Evolutionary conservation across 1,140 invertebrate genomes (phyloP).

Genomic region (Lordiphosa stackelbergi): DNA sequence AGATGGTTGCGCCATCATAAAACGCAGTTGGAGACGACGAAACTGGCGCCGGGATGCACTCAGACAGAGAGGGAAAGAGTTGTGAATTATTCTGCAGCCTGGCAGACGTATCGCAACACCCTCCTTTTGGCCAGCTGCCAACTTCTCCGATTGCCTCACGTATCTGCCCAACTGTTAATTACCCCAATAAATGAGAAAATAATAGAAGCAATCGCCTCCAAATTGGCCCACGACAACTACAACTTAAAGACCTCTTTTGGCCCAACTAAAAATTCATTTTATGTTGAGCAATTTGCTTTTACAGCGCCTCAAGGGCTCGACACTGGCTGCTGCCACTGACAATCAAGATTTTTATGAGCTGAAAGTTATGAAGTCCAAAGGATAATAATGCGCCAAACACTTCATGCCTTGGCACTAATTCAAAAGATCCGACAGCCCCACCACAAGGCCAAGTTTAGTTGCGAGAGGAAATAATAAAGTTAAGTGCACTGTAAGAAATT

Average conservation of each 20-base stretch:
- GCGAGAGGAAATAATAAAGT: slow-evolving; percentile 23
- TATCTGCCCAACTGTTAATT: slow-evolving; percentile 53
- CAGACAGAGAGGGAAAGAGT: not conserved
- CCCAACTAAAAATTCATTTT: slow-evolving; percentile 34
- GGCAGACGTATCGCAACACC: not conserved
- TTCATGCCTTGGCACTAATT: slow-evolving; percentile 70
- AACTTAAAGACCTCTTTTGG: slow-evolving; percentile 6
- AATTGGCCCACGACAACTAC: slow-evolving; percentile 7
- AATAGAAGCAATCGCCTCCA: slow-evolving; percentile 27
- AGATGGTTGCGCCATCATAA: slow-evolving; percentile 51
- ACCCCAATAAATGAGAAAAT: slow-evolving; percentile 62
- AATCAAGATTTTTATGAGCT: slow-evolving; percentile 52
- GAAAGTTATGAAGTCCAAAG: slow-evolving; percentile 74
- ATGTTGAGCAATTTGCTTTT: slow-evolving; percentile 32
- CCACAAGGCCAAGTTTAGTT: slow-evolving; percentile 39
- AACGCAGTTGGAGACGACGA: slow-evolving; percentile 11
- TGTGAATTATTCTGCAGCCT: slow-evolving; percentile 27
- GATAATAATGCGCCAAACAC: slow-evolving; percentile 75
- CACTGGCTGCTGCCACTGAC: slow-evolving; percentile 20
- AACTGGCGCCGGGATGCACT: not conserved
- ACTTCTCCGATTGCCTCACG: slow-evolving; percentile 35
- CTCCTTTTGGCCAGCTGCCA: slow-evolving; percentile 19
- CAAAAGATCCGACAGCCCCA: slow-evolving; percentile 47
- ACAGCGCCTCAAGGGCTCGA: slow-evolving; percentile 10
- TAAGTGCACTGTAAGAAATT: slow-evolving; percentile 54